Evolutionary conservation across 2,888 invertebrate species (phyloP).

Genomic region (Spialia ferax): DNA sequence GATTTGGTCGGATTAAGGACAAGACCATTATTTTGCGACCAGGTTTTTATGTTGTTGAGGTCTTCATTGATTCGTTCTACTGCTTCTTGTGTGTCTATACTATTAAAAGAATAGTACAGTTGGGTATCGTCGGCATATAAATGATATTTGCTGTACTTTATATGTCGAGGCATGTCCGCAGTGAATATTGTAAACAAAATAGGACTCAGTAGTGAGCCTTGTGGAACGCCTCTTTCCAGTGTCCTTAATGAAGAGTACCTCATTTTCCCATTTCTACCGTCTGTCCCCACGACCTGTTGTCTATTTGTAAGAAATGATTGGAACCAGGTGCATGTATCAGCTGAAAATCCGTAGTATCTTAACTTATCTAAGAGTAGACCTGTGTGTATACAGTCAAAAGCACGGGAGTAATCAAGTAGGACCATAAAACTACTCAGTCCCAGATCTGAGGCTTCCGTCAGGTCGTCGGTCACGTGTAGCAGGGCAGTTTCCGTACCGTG

Average conservation of each 20-base stretch:
- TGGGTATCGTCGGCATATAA: too few species aligned
- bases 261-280: neutral
- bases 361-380: neutral
- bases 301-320: neutral
- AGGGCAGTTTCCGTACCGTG: conserved; percentile 42
- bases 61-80: conserved; percentile 3
- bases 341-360: neutral
- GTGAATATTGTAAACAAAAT: conserved; percentile 9
- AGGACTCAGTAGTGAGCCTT: conserved; percentile 17
- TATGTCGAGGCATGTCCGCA: neutral
- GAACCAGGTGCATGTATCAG: neutral
- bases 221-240: neutral
- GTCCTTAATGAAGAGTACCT: neutral
- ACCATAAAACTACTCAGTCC: too few species aligned
- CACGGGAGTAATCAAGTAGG: too few species aligned
- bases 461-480: too few species aligned
- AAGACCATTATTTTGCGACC: conserved; percentile 9
- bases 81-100: neutral
- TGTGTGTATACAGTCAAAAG: too few species aligned
- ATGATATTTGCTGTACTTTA: conserved; percentile 14
- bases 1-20: conserved; percentile 17
- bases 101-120: too few species aligned
- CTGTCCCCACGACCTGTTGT: neutral
- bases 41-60: neutral
- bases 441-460: too few species aligned